Percentiles rank a stretch among this genome's conserved stretches.
Conservation (phyloP, 2,888 invertebrate species). For the Cataglyphis livida region DNA sequence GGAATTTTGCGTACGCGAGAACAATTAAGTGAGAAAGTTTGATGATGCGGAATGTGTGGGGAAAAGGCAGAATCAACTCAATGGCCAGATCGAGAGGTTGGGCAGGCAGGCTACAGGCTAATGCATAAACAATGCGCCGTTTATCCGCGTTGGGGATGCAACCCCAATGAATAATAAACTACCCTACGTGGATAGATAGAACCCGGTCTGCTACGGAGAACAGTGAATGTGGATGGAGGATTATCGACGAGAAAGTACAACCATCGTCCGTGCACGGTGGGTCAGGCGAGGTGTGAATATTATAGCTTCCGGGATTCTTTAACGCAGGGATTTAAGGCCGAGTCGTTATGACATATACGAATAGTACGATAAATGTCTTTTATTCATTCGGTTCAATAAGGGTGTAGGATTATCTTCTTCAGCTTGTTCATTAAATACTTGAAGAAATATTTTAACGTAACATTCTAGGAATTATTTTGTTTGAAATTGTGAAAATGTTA, state of each 20-base stretch:
- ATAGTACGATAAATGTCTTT: conserved; percentile 15
- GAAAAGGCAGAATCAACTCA: conserved; percentile 68
- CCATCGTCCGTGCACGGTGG: conserved; percentile 53
- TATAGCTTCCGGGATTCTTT: conserved; percentile 68
- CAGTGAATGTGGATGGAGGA: conserved; percentile 66
- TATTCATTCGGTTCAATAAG: conserved; percentile 6
- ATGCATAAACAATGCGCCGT: conserved; percentile 84
- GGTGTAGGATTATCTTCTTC: neutral
- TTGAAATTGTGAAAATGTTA: neutral
- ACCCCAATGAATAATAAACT: conserved; percentile 83
- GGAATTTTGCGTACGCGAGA: conserved; percentile 7
- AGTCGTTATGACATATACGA: neutral
- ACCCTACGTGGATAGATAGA: conserved; percentile 72
- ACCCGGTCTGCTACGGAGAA: conserved; percentile 66
- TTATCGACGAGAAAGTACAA: conserved; percentile 75
- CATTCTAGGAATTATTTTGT: neutral
- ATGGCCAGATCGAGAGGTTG: conserved; percentile 67
- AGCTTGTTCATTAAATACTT: neutral
- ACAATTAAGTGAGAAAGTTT: conserved; percentile 62
- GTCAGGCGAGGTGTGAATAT: conserved; percentile 66
- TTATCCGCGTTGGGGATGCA: conserved; percentile 80
- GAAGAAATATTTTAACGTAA: neutral
- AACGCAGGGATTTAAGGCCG: conserved; percentile 6
- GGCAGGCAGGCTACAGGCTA: conserved; percentile 74
- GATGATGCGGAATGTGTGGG: conserved; percentile 61